A percentile compares a stretch with the other conserved stretches of the same genome.
Evolutionary conservation across 2,113 vertebrate species (phyloP).

Genomic region (Phrynosoma platyrhinos): DNA sequence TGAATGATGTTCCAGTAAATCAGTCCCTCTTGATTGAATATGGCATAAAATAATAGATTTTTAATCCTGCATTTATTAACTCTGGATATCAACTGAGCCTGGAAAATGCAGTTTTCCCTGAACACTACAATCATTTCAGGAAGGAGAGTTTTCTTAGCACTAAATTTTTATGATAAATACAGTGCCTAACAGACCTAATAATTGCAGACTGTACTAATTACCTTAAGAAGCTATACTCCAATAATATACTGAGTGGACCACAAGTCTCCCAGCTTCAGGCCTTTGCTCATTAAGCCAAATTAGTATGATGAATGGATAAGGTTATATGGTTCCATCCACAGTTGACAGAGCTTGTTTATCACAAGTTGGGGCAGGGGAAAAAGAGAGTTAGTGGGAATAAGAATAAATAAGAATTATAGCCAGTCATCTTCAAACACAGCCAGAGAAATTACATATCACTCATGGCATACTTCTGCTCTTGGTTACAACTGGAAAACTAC

Average conservation of each 20-base stretch:
- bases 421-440: conserved; percentile 49
- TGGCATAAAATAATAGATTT: conserved; percentile 24
- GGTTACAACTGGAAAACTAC: conserved; percentile 39
- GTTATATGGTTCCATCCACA: conserved; percentile 70
- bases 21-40: conserved; percentile 25
- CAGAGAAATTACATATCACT: conserved; percentile 23
- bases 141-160: conserved; percentile 60
- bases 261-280: conserved; percentile 69
- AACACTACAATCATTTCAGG: conserved; percentile 17
- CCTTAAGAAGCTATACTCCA: conserved; percentile 70
- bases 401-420: conserved; percentile 61
- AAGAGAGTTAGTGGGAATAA: conserved; percentile 63
- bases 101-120: conserved; percentile 45
- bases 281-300: conserved; percentile 80
- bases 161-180: conserved; percentile 68
- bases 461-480: conserved; percentile 34
- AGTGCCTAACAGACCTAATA: conserved; percentile 71
- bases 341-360: conserved; percentile 71
- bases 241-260: conserved; percentile 68
- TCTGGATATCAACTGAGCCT: conserved; percentile 29
- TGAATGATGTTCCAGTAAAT: conserved; percentile 24
- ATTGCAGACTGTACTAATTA: conserved; percentile 69
- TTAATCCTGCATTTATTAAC: conserved; percentile 31
- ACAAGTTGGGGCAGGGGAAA: conserved; percentile 30
- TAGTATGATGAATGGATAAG: conserved; percentile 78